Base-by-base conservation (phyloP, 2,888 invertebrate genomes). In the Zygothrica quintamaculata region DNA sequence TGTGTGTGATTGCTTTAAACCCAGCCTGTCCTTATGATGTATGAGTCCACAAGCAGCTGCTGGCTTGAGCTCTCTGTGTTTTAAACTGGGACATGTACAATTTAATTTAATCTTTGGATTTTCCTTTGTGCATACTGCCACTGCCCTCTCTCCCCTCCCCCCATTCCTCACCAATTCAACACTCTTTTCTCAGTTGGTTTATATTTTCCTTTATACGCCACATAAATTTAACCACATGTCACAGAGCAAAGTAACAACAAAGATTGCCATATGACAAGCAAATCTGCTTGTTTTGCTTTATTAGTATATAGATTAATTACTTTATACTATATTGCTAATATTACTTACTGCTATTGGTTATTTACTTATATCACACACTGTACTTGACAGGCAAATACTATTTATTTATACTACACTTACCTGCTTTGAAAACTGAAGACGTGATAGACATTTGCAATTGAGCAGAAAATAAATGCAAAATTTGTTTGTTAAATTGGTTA, bases 71-170 rank as follows among this genome's bases (percentile, higher is more conserved):
- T 64, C 52, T 50, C 55, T 9, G 44, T 62, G 64, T 84, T 84
- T 84, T 65, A 78, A 81, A 86, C 80, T 77, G 78, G 77, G 66
- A 87, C 82, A 82, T 87, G 82, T 71, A 84, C 87, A 82, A 84
- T 82, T 82, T 81, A 87, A 87, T 82, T 87, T 82, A 87, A 82
- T 82, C 87, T 80, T 65, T 51, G 67, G 77, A 78, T 69, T 85
- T 79, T 58, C 62, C 48, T 67, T 75, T 72, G 65, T 65, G 65
- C 68, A 62, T 51, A 50, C 44, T 42, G 48, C 47, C 42, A 33
- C 36, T 29, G 33, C 29, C 16, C 36, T 36, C 9, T 34, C 40
- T 29, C 11, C 26, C 22, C 15, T 16, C 6, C 33, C 4, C 47
- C n/a, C 9, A 1, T n/a, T n/a, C n/a, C n/a, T n/a, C n/a, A n/a